phyloP scores from a whole-genome alignment of 1,140 invertebrate species.

The Liolophura sinensis region DNA sequence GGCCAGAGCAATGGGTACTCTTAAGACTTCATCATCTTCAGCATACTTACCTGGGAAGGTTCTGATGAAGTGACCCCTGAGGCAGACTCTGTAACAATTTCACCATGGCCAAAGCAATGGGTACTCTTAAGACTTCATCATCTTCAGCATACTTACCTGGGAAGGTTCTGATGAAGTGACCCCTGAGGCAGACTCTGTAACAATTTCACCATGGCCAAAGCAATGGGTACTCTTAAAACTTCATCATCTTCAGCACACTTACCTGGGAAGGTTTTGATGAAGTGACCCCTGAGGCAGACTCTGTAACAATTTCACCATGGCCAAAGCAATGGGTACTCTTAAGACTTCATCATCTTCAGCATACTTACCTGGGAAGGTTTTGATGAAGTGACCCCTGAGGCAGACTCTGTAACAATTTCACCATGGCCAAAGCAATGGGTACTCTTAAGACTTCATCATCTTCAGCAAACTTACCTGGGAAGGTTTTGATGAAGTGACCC shows the following conservation, averaged over 20 bases:
- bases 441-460: slow-evolving; percentile 89
- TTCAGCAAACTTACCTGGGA: slow-evolving; percentile 71
- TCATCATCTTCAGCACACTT: slow-evolving; percentile 77
- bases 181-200: slow-evolving; percentile 81
- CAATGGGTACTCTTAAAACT: slow-evolving; percentile 86
- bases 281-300: slow-evolving; percentile 80
- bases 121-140: slow-evolving; percentile 86
- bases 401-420: slow-evolving; percentile 87
- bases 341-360: slow-evolving; percentile 83
- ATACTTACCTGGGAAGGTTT: slow-evolving; percentile 77
- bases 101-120: slow-evolving; percentile 88
- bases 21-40: slow-evolving; percentile 84
- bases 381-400: slow-evolving; percentile 74
- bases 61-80: slow-evolving; percentile 70
- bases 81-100: slow-evolving; percentile 90
- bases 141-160: slow-evolving; percentile 75
- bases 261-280: slow-evolving; percentile 79
- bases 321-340: slow-evolving; percentile 87
- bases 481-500: slow-evolving; percentile 75
- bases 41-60: slow-evolving; percentile 74
- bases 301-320: slow-evolving; percentile 87
- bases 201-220: slow-evolving; percentile 88
- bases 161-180: slow-evolving; percentile 76
- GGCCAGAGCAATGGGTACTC: slow-evolving; percentile 89
- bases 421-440: slow-evolving; percentile 88